phyloP scores from a whole-genome alignment of 2,113 vertebrate species.

The Calonectris borealis region DNA sequence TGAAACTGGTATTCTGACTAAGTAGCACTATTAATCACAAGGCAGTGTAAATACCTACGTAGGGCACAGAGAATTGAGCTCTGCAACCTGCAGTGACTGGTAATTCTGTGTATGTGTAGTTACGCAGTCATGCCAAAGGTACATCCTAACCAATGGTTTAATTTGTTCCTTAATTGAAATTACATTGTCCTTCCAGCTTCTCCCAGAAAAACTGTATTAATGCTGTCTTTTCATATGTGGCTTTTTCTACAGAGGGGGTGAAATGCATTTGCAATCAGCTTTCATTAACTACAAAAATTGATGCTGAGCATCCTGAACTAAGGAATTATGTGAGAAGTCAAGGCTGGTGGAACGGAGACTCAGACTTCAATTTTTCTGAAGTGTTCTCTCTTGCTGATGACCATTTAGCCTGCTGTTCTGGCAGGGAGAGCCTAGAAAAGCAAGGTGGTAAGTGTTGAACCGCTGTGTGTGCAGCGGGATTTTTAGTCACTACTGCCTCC shows the following conservation, averaged over 20 bases:
- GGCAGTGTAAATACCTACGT: neutral
- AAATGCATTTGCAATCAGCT: conserved; percentile 78
- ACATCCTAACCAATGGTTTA: neutral
- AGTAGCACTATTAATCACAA: neutral
- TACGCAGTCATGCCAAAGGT: neutral
- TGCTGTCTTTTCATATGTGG: neutral
- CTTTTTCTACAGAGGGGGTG: conserved; percentile 72
- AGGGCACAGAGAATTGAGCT: neutral
- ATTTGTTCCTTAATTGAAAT: neutral
- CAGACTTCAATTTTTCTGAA: conserved; percentile 81
- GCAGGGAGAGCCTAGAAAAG: conserved; percentile 73
- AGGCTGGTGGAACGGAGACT: conserved; percentile 80
- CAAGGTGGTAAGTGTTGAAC: conserved; percentile 72
- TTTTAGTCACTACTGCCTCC: neutral
- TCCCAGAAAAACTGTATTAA: neutral
- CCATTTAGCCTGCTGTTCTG: conserved; percentile 66
- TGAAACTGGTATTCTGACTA: neutral
- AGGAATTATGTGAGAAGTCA: conserved; percentile 74
- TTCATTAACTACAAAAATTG: conserved; percentile 79
- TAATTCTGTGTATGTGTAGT: neutral
- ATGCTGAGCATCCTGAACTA: conserved; percentile 79
- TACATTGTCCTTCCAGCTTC: neutral
- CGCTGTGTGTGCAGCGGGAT: neutral
- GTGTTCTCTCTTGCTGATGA: conserved; percentile 74
- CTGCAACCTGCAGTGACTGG: neutral